A percentile compares a stretch with the other conserved stretches of the same genome.
Evolutionary conservation across 2,888 invertebrate genomes (phyloP).

Genomic region (Meandrusa payeni): DNA sequence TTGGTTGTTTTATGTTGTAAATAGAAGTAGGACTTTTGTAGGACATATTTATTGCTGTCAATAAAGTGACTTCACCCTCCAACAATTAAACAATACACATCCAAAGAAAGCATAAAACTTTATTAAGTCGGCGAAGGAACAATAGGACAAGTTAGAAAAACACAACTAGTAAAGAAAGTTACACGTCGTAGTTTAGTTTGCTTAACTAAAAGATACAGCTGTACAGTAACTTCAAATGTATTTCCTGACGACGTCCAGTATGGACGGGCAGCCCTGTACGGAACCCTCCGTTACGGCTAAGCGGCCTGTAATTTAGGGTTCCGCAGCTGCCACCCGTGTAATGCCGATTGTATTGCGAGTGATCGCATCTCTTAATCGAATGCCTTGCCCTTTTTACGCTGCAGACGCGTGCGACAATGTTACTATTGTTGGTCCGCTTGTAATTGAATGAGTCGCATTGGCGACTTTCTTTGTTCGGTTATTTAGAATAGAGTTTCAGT

Average conservation of each 20-base stretch:
- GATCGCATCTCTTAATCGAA: slow-evolving; percentile 49
- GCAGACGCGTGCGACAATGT: slow-evolving; percentile 11
- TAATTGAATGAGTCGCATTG: neutral
- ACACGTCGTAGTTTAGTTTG: too few relatives aligned
- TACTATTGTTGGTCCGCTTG: neutral
- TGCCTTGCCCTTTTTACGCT: slow-evolving; percentile 47
- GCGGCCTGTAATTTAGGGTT: slow-evolving; percentile 69
- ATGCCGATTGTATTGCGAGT: slow-evolving; percentile 75
- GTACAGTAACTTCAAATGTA: slow-evolving; percentile 14
- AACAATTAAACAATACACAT: too few relatives aligned
- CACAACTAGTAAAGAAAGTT: slow-evolving; percentile 8
- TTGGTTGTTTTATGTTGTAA: too few relatives aligned
- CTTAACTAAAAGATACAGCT: slow-evolving; percentile 4
- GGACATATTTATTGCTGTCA: too few relatives aligned
- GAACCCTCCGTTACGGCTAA: slow-evolving; percentile 64
- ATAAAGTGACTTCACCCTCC: too few relatives aligned
- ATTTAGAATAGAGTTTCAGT: too few relatives aligned
- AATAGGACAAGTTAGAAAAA: neutral
- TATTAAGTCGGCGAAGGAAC: too few relatives aligned
- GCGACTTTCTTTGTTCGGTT: neutral
- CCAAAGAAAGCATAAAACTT: too few relatives aligned
- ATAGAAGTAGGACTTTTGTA: too few relatives aligned
- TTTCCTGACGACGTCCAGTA: slow-evolving; percentile 4
- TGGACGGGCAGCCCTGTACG: slow-evolving; percentile 31
- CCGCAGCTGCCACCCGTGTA: slow-evolving; percentile 71